These are phyloP conservation scores for Catharus ustulatus DNA, from an alignment of 2,797 vertebrate genomes.

Conservation along the genomic window DNA sequence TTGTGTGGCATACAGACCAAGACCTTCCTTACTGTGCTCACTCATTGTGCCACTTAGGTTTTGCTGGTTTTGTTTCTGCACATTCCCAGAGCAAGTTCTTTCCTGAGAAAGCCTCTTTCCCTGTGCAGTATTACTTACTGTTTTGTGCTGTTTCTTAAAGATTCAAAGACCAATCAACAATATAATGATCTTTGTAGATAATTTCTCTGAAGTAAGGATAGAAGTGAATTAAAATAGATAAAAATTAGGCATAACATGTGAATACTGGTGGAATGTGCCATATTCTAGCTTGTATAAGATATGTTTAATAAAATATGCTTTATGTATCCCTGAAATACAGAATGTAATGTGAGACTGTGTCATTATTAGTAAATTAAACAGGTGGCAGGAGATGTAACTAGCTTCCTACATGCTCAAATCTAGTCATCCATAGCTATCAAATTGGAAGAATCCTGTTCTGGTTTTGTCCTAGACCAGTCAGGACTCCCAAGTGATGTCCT, in stretches of 20 bases:
- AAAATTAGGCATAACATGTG: background rate
- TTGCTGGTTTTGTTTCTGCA: background rate
- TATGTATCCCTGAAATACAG: background rate
- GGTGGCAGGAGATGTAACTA: background rate
- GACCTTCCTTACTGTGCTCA: background rate
- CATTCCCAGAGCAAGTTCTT: background rate
- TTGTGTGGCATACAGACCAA: background rate
- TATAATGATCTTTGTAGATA: background rate
- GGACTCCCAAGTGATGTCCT: background rate
- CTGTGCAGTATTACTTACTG: background rate
- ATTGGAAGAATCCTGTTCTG: background rate
- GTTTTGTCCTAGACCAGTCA: background rate
- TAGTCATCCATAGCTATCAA: background rate
- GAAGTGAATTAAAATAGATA: background rate
- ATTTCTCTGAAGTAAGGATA: background rate
- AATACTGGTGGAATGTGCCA: background rate
- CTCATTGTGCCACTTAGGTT: background rate
- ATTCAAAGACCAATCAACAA: background rate
- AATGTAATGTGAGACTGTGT: background rate
- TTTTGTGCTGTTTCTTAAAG: background rate
- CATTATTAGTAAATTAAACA: background rate
- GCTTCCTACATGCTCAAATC: background rate
- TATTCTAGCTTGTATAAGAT: background rate
- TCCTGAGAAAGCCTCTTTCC: background rate
- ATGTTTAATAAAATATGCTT: background rate